Conservation (phyloP, 1,140 invertebrate species). For the Holcopasites calliopsidis region DNA sequence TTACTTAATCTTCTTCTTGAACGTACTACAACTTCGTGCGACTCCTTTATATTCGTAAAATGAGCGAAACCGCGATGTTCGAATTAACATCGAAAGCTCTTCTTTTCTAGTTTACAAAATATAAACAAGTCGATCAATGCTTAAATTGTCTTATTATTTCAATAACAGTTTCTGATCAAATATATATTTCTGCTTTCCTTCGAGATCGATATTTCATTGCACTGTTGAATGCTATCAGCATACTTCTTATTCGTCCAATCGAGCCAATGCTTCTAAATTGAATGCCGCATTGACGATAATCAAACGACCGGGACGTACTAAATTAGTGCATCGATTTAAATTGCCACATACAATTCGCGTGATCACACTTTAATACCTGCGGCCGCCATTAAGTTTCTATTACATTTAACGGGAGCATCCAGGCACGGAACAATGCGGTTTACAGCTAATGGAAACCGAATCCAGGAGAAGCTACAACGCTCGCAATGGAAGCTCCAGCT, state of each 20-base stretch:
- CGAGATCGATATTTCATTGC: no score
- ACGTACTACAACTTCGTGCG: background rate
- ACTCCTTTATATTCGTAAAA: background rate
- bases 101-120: background rate
- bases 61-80: no score
- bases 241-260: background rate
- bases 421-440: slow-evolving; percentile 23
- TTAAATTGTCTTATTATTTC: no score
- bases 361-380: slow-evolving; percentile 33
- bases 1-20: background rate
- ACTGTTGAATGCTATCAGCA: no score
- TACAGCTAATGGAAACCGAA: slow-evolving; percentile 36
- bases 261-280: no score
- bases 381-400: slow-evolving; percentile 32
- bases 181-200: no score
- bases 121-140: no score
- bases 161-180: no score
- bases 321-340: slow-evolving; percentile 23
- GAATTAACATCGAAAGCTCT: background rate
- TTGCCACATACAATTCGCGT: slow-evolving; percentile 15
- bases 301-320: background rate
- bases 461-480: slow-evolving; percentile 4
- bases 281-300: background rate
- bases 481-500: slow-evolving; percentile 15
- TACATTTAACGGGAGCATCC: slow-evolving; percentile 15